A percentile compares a stretch with the other conserved stretches of the same genome.
phyloP scores from a whole-genome alignment of 2,888 invertebrate genomes.

The Anarsia innoxiella region DNA sequence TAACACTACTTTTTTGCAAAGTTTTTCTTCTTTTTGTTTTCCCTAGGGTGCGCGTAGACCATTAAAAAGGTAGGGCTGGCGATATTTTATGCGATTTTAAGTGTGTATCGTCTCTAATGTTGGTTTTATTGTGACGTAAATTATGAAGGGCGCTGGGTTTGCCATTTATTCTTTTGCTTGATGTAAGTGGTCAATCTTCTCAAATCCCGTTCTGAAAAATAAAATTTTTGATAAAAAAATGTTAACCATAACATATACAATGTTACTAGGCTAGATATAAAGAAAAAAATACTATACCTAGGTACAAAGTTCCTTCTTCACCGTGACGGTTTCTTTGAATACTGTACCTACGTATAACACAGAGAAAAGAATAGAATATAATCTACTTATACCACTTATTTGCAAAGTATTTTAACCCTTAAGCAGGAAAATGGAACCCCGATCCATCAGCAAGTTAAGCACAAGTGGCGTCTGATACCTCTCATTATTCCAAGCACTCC shows the following conservation, averaged over 20 bases:
- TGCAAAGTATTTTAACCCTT: conserved; percentile 7
- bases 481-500: conserved; percentile 49
- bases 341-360: no score
- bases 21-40: conserved; percentile 66
- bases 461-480: conserved; percentile 45
- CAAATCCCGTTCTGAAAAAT: no score
- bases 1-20: conserved; percentile 60
- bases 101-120: conserved; percentile 65
- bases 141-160: conserved; percentile 39
- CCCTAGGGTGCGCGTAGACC: conserved; percentile 56
- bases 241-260: no score
- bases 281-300: no score
- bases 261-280: no score
- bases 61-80: conserved; percentile 67
- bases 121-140: conserved; percentile 51
- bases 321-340: no score
- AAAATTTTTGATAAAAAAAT: no score
- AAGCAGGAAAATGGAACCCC: conserved; percentile 3
- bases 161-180: no score
- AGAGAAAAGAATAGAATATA: neutral
- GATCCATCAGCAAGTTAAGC: conserved; percentile 17
- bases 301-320: no score
- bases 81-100: conserved; percentile 73
- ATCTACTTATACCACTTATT: neutral
- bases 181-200: no score